phyloP scores from a whole-genome alignment of 2,888 invertebrate genomes.

The Beris morrisii region DNA sequence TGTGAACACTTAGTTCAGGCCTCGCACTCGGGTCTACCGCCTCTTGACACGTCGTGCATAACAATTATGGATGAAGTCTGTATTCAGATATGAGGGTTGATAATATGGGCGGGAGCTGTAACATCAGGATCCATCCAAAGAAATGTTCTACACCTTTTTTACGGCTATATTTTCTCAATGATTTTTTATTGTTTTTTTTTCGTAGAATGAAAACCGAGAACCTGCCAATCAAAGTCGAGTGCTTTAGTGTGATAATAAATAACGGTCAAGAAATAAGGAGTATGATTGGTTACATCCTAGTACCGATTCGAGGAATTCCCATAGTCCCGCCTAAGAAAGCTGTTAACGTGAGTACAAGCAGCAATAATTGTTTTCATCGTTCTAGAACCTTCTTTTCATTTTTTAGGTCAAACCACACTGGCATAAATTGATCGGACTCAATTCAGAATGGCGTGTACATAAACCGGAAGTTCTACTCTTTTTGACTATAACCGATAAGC shows the following conservation, averaged over 20 bases:
- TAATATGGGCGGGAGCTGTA: no score
- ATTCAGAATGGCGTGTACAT: slow-evolving; percentile 60
- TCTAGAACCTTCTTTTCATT: slow-evolving; percentile 6
- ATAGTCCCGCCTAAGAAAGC: slow-evolving; percentile 62
- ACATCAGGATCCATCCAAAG: no score
- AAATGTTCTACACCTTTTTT: no score
- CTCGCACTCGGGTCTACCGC: no score
- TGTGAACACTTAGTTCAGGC: no score
- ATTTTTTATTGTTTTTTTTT: slow-evolving; percentile 33
- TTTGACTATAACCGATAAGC: slow-evolving; percentile 63
- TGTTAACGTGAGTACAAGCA: slow-evolving; percentile 53
- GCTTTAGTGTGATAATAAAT: slow-evolving; percentile 61
- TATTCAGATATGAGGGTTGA: no score
- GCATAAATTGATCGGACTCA: slow-evolving; percentile 65
- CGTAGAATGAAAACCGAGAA: slow-evolving; percentile 71
- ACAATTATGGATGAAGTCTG: no score
- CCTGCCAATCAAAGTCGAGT: slow-evolving; percentile 73
- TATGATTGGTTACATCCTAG: slow-evolving; percentile 68
- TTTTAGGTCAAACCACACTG: slow-evolving; percentile 61
- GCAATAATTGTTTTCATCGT: not conserved
- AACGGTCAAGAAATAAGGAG: slow-evolving; percentile 57
- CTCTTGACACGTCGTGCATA: no score
- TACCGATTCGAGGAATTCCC: slow-evolving; percentile 71
- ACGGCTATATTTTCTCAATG: no score
- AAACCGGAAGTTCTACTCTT: slow-evolving; percentile 66